Percentiles rank a stretch among this genome's conserved stretches.
Conservation (phyloP, 1,140 invertebrate genomes). For the Agrypnia vestita region DNA sequence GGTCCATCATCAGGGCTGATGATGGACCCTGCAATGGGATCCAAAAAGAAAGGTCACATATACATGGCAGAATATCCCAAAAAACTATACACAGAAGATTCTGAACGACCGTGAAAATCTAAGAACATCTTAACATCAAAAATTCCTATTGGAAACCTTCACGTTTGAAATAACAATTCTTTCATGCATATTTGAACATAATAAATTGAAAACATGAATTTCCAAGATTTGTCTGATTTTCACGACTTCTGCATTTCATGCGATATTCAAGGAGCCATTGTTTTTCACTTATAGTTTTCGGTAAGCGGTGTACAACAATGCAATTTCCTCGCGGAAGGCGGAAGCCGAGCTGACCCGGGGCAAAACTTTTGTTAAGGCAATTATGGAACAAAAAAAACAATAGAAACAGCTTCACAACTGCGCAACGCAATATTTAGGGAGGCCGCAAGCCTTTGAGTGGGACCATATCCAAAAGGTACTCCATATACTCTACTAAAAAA, state of each 20-base stretch:
- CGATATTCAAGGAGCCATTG: neutral
- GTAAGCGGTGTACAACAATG: slow-evolving; percentile 53
- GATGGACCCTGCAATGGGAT: too few species aligned
- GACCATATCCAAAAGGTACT: neutral
- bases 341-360: slow-evolving; percentile 41
- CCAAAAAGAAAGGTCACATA: too few species aligned
- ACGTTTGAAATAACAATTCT: neutral
- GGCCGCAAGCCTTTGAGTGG: neutral
- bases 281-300: slow-evolving; percentile 40
- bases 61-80: too few species aligned
- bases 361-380: slow-evolving; percentile 60
- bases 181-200: neutral
- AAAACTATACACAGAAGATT: too few species aligned
- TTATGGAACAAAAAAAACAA: slow-evolving; percentile 60
- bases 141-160: neutral
- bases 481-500: neutral
- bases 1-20: too few species aligned
- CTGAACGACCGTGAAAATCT: too few species aligned
- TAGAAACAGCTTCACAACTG: slow-evolving; percentile 55
- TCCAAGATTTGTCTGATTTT: too few species aligned
- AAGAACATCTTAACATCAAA: too few species aligned
- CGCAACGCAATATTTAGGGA: slow-evolving; percentile 57
- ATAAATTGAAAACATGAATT: neutral
- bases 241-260: neutral
- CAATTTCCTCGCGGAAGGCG: slow-evolving; percentile 44